Base-by-base conservation (phyloP, 2,888 invertebrate species). In the Andricus quercusramuli region DNA sequence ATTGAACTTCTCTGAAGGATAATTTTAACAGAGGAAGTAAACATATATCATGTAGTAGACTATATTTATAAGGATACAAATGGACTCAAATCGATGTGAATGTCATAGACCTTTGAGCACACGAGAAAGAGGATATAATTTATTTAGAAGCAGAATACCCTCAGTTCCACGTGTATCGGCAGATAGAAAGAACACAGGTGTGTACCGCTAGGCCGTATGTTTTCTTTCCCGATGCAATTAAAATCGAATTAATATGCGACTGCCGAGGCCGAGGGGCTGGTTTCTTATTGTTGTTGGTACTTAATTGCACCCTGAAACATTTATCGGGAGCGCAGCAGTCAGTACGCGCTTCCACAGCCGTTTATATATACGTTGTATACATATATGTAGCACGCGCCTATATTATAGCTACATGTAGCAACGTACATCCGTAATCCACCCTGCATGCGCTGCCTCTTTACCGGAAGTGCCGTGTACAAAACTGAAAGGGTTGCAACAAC, bases 181-280 rank as follows among this genome's bases (percentile, higher is more conserved):
- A n/a, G 56, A 74, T 32, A 74, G 74, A 74, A 51, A 51, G 79
- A 70, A 77, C 74, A 80, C 83, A 82, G 82, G 83, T 84, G 83
- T 79, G 65, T 78, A 64, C 65, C 76, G 74, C 65, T 79, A 68
- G 81, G 82, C 88, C 88, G 88, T 87, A 86, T 88, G 86, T 87
- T 85, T 90, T 88, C 86, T 86, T 88, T 87, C 85, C 84, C 81
- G 84, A 80, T 83, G 87, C 89, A 90, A 90, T 90, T 91, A 91
- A 88, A 89, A 90, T 85, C 88, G 86, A 87, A 90, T 90, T 89
- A 90, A 90, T 88, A 87, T 82, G 83, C 83, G 84, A 80, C 85
- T 86, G 80, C 79, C 78, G 80, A 79, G 84, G 70, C 78, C 76
- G 84, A 82, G 84, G 80, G 85, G 84, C 84, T 84, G 86, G 84